Percentiles rank a stretch among this genome's conserved stretches.
Conservation (phyloP, 2,113 vertebrate species). For the Gambusia affinis region DNA sequence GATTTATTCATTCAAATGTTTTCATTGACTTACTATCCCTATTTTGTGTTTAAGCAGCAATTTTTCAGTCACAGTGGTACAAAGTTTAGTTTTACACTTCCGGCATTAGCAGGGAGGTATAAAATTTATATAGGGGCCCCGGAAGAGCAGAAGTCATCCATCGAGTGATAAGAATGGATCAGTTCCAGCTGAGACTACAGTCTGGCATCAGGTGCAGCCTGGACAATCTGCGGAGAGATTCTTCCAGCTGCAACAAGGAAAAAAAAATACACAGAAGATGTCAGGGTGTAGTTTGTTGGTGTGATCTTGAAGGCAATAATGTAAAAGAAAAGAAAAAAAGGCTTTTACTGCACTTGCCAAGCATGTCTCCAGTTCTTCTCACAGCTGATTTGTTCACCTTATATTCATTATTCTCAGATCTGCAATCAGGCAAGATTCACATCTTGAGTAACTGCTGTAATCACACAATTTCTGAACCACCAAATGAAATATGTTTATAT, state of each 20-base stretch:
- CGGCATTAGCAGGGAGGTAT: not conserved
- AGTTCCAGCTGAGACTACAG: constrained; percentile 58
- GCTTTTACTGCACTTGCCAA: constrained; percentile 62
- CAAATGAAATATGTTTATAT: constrained; percentile 45
- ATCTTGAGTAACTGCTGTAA: not conserved
- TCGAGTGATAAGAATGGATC: constrained; percentile 23
- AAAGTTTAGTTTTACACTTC: not conserved
- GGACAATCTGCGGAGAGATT: constrained; percentile 59
- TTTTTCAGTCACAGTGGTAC: not conserved
- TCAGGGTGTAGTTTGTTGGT: not conserved
- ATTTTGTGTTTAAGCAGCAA: not conserved
- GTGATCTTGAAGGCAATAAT: too few species aligned
- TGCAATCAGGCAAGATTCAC: constrained; percentile 38
- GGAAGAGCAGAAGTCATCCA: not conserved
- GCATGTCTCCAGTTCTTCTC: constrained; percentile 58
- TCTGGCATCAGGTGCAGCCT: constrained; percentile 56
- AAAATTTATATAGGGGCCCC: not conserved
- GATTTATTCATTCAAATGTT: not conserved
- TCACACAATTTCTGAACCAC: constrained; percentile 13
- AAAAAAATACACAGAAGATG: not conserved
- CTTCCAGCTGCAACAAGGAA: constrained; percentile 59
- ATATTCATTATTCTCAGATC: constrained; percentile 68
- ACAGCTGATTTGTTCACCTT: constrained; percentile 69
- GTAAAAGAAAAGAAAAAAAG: not conserved
- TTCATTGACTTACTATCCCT: not conserved